phyloP scores from a whole-genome alignment of 2,888 invertebrate genomes.

The Drosophila melanosoma region DNA sequence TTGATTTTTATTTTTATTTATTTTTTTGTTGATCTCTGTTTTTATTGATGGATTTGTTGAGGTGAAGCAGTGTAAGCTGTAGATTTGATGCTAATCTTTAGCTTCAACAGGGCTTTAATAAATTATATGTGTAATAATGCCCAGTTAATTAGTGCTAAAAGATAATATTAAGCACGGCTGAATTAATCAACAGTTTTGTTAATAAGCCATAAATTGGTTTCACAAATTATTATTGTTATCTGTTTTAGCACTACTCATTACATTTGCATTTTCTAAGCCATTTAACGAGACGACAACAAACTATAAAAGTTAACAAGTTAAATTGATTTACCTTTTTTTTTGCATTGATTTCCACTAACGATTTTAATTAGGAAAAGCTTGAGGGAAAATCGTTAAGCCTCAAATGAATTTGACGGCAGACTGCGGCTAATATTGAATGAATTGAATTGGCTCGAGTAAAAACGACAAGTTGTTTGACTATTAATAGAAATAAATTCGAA shows the following conservation, averaged over 20 bases:
- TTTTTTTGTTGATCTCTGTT: constrained; percentile 18
- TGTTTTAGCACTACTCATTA: constrained; percentile 3
- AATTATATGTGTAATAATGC: constrained; percentile 38
- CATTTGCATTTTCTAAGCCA: constrained; percentile 35
- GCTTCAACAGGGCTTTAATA: constrained; percentile 36
- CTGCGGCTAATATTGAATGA: constrained; percentile 51
- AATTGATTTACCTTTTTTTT: constrained; percentile 58
- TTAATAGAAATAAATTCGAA: constrained; percentile 75
- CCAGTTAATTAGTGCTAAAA: neutral
- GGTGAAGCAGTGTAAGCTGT: constrained; percentile 40
- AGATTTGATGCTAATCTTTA: constrained; percentile 39
- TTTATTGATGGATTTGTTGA: constrained; percentile 19
- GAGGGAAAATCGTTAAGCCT: constrained; percentile 6
- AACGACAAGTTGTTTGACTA: constrained; percentile 57
- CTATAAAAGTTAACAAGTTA: constrained; percentile 49
- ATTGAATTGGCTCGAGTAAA: constrained; percentile 52
- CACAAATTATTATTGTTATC: constrained; percentile 34
- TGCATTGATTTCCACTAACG: constrained; percentile 7
- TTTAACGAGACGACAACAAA: constrained; percentile 27
- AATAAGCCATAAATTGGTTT: constrained; percentile 1
- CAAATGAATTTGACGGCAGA: constrained; percentile 18
- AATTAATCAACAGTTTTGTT: constrained; percentile 35
- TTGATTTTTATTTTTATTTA: constrained; percentile 9
- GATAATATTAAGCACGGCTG: neutral
- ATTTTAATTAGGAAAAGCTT: constrained; percentile 56